These are phyloP conservation scores for Zaprionus nigranus DNA, from an alignment of 1,140 invertebrate species.

Conservation along the genomic window DNA sequence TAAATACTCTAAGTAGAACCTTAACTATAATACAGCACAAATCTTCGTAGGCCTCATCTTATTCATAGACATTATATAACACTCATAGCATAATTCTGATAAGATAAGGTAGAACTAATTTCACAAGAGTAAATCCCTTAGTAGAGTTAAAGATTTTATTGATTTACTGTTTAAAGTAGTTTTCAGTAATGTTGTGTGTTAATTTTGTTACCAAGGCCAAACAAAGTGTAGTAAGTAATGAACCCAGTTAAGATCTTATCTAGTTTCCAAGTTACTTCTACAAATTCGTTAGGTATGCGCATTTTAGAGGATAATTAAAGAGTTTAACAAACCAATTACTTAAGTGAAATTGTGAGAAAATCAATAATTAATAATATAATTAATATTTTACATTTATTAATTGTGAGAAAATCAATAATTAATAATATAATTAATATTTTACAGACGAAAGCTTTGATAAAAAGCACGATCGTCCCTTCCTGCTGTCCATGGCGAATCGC, in stretches of 20 bases:
- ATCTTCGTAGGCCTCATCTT: no score
- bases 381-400: constrained; percentile 72
- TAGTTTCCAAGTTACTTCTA: not conserved
- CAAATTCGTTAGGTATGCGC: not conserved
- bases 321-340: no score
- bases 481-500: constrained; percentile 98
- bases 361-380: constrained; percentile 8
- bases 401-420: constrained; percentile 13
- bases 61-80: no score
- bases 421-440: not conserved
- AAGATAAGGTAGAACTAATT: not conserved
- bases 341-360: not conserved
- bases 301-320: no score
- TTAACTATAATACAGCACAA: no score
- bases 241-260: not conserved
- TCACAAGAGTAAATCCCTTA: not conserved
- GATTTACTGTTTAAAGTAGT: not conserved
- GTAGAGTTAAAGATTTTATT: not conserved
- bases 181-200: not conserved
- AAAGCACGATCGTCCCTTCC: constrained; percentile 94
- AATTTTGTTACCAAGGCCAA: constrained; percentile 4
- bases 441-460: constrained; percentile 96
- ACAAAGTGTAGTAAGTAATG: not conserved
- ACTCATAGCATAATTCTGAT: not conserved
- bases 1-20: not conserved